Percentiles rank a stretch among this genome's conserved stretches.
Conservation (phyloP, 92 coral and sea anemone species). For the Bergia sp. region DNA sequence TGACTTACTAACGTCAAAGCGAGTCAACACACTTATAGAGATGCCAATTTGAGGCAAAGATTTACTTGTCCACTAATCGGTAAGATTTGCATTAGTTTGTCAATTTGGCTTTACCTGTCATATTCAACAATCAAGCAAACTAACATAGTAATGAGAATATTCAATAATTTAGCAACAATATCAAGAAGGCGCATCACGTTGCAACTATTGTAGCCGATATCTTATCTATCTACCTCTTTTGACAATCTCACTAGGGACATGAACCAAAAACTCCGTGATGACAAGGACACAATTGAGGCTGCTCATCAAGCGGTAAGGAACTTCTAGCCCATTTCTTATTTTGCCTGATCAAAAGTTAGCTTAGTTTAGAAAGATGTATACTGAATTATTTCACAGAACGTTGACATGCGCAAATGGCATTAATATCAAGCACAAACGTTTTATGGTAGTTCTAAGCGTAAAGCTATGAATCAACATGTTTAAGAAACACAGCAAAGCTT, state of each 20-base stretch:
- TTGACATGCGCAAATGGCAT: background rate
- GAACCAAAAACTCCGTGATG: conserved; percentile 96
- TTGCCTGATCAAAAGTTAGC: background rate
- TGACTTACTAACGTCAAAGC: too few relatives aligned
- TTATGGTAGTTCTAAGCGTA: too few relatives aligned
- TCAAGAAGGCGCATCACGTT: too few relatives aligned
- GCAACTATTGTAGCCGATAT: too few relatives aligned
- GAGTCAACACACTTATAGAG: too few relatives aligned
- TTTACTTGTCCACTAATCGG: too few relatives aligned
- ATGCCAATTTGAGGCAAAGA: too few relatives aligned
- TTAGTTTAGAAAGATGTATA: background rate
- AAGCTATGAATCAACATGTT: background rate
- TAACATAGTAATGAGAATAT: background rate
- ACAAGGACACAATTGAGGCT: conserved; percentile 96
- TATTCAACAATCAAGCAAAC: background rate
- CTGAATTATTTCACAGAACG: background rate
- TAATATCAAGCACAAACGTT: background rate
- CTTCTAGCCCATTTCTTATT: background rate
- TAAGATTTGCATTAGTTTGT: too few relatives aligned
- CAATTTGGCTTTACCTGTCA: background rate
- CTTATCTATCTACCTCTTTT: background rate
- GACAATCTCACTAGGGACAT: conserved; percentile 65
- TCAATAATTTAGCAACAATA: background rate
- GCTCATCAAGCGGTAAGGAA: conserved; percentile 96
- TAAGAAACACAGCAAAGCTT: too few relatives aligned